These are phyloP conservation scores for Muschampia plurimacula DNA, from an alignment of 2,888 invertebrate genomes.

Conservation along the genomic window DNA sequence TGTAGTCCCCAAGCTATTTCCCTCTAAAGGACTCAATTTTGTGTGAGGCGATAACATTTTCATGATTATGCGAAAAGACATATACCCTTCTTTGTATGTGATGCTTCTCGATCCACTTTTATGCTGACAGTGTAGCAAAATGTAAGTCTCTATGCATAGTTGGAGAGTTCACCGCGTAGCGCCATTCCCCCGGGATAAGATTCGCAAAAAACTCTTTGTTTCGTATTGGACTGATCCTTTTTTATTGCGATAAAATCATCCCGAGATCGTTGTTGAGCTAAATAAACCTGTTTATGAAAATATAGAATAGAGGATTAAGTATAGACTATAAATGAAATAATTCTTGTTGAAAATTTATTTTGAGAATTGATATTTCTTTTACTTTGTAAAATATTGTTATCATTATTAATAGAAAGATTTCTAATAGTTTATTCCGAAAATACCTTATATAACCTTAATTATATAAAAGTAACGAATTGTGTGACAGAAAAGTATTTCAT, in stretches of 20 bases:
- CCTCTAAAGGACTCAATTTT: conserved; percentile 65
- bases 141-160: conserved; percentile 53
- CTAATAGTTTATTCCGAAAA: too few relatives aligned
- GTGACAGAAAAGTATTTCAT: too few relatives aligned
- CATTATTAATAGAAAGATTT: too few relatives aligned
- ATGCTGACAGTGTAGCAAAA: conserved; percentile 49
- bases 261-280: neutral
- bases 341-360: too few relatives aligned
- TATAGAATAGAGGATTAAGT: neutral
- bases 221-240: conserved; percentile 35
- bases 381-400: too few relatives aligned
- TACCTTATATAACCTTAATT: too few relatives aligned
- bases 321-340: neutral
- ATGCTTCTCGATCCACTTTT: conserved; percentile 52
- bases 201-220: conserved; percentile 35
- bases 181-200: conserved; percentile 34
- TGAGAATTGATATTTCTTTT: too few relatives aligned
- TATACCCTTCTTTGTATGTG: conserved; percentile 56
- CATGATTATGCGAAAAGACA: conserved; percentile 64
- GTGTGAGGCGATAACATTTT: conserved; percentile 68
- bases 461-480: too few relatives aligned
- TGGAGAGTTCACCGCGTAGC: conserved; percentile 38
- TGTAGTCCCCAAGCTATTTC: conserved; percentile 61
- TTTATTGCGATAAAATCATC: conserved; percentile 36
- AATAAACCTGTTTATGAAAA: conserved; percentile 16